Base-by-base conservation (phyloP, 1,140 invertebrate genomes). In the Melipona quadrifasciata region DNA sequence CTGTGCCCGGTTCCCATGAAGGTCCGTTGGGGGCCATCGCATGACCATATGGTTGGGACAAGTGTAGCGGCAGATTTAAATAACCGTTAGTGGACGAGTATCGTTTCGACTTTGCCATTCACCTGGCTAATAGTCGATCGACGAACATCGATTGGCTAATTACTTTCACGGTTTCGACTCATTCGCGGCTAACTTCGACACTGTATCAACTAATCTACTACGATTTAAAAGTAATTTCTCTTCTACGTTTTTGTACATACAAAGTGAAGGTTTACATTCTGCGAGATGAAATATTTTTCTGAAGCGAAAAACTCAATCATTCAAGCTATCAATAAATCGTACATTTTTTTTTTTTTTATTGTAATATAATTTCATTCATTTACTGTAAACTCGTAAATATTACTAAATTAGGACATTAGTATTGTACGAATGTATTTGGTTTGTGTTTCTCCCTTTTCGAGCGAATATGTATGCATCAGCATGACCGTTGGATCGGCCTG, bases 21-120 rank as follows among this genome's bases (percentile, higher is more conserved):
- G 92, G 91, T 94, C 90, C 93, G 94, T 94, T 95, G 94, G 94
- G 94, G 94, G 93, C 90, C 89, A 91, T 91, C 91, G 90, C 78
- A 84, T 58, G 89, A 89, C 93, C 94, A 95, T 95, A 95, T 95
- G 94, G 92, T 89, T 72, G 73, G 78, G 86, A 92, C 92, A 93
- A 93, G 92, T 93, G 92, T 91, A 92, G 87, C 84, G 90, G 93
- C 89, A 94, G 94, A 95, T 95, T 95, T 95, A 94, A 95, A 95
- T 95, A 95, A 95, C 94, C 94, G 94, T 95, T 95, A 89, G 90
- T 89, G 86, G 80, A 89, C 84, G 79, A 75, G 68, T 87, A 74
- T 68, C 71, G 75, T 84, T 90, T 74, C 72, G 76, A 89, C 57
- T 82, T 73, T 21, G 47, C 19, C 47, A 57, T 17, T 51, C 27